These are phyloP conservation scores for Cylloceria caligata DNA, from an alignment of 2,888 invertebrate genomes.

Conservation along the genomic window DNA sequence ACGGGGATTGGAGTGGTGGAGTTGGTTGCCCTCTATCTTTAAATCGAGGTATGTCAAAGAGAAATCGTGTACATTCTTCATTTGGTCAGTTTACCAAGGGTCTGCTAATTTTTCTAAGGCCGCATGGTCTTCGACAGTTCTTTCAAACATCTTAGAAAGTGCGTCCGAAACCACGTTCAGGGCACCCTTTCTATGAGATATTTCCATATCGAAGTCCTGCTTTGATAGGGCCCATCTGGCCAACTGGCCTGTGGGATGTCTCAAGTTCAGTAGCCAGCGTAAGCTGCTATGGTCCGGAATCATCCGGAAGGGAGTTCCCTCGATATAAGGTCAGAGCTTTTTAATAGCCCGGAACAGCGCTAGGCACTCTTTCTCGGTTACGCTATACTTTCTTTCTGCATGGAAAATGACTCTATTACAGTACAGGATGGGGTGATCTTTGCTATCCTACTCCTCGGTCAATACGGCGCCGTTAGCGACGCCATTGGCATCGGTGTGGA, in stretches of 20 bases:
- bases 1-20: no score
- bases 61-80: constrained; percentile 8
- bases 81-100: constrained; percentile 32
- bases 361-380: constrained; percentile 45
- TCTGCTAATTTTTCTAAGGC: constrained; percentile 9
- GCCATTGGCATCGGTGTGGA: constrained; percentile 49
- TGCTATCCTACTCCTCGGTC: neutral
- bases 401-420: constrained; percentile 7
- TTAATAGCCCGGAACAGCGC: constrained; percentile 42
- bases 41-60: constrained; percentile 43
- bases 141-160: constrained; percentile 39
- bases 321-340: constrained; percentile 35
- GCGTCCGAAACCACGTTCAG: constrained; percentile 58
- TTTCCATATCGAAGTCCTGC: constrained; percentile 44
- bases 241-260: constrained; percentile 16
- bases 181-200: constrained; percentile 30
- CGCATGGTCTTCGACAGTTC: neutral
- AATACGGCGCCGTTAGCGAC: constrained; percentile 15
- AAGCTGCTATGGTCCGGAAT: no score
- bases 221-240: constrained; percentile 38
- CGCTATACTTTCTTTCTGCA: constrained; percentile 30
- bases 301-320: constrained; percentile 30
- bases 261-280: constrained; percentile 20
- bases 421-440: constrained; percentile 21
- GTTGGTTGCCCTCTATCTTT: constrained; percentile 35